Evolutionary conservation across 2,888 invertebrate species (phyloP), one percentile per base, ranked within the genome.

Genomic region (Bellardia pandia): DNA sequence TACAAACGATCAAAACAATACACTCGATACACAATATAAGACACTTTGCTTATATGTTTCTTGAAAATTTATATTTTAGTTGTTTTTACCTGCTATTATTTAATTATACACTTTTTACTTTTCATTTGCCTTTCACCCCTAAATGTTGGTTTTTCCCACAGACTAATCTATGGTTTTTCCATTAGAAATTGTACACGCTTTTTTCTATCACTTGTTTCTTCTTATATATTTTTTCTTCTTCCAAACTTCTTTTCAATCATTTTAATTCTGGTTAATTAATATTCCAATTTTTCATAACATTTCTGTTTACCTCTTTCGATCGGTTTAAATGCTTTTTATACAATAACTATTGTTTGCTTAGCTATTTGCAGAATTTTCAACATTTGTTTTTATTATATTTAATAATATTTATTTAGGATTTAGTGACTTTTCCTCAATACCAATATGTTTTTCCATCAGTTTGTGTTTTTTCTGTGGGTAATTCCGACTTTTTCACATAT

Each of bases 371-470:
- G 3, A 68, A 60, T 58, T 74, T 75, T 30, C 16, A 3, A 37
- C 11, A 85, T 75, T 69, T 75, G 53, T 75, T 79, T 60, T 79
- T 30, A 33, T 60, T 14, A 8, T 9, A 69, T 51, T 80, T 62
- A 80, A 56, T 16, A 62, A 79, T 68, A 60, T 48, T 85, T 75
- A 62, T 79, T 85, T 69, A 69, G 53, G 33, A 23, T 51, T 58
- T 85, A 30, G 7, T 37, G 16, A 51, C 42, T 72, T 74, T 79
- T 64, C 45, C 56, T 37, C 14, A 71, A 79, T 56, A 85, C 80
- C 79, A 85, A 85, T 85, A 85, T 80, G 79, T 80, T 80, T 85
- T 85, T 80, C 79, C 84, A 85, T 74, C 72, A 79, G 58, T 66
- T 83, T 42, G 37, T 37, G 23, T 56, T 42, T 81, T 76, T 76